A percentile compares a stretch with the other conserved stretches of the same genome.
Evolutionary conservation across 1,140 invertebrate genomes (phyloP).

Genomic region (Aphaenogaster rudis): DNA sequence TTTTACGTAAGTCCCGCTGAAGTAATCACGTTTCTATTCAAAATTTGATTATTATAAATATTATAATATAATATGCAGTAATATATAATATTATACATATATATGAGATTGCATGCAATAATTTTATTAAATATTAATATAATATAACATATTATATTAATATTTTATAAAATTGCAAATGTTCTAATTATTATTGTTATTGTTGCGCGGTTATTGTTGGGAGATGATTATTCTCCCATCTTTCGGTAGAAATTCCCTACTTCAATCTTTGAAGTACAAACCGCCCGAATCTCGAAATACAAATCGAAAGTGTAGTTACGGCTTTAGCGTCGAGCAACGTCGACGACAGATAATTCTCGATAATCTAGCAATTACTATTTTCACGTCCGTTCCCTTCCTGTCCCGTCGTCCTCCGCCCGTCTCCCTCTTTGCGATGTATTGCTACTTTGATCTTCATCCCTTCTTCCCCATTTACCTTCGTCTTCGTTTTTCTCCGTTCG

Average conservation of each 20-base stretch:
- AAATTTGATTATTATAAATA: background rate
- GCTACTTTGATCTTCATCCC: conserved; percentile 19
- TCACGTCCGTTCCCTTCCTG: conserved; percentile 5
- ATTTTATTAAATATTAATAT: conserved; percentile 6
- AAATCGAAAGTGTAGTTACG: background rate
- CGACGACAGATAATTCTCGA: conserved; percentile 30
- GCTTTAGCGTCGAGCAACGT: background rate
- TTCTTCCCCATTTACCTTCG: background rate
- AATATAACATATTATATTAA: background rate
- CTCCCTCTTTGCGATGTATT: conserved; percentile 22
- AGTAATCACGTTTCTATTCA: background rate
- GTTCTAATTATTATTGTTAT: background rate
- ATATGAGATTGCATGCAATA: background rate
- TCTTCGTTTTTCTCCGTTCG: conserved; percentile 39
- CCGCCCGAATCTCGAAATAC: background rate
- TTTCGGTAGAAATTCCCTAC: background rate
- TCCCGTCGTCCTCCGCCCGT: background rate
- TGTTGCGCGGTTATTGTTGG: too few relatives aligned
- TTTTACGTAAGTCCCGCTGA: background rate
- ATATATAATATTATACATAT: background rate
- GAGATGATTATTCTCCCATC: background rate
- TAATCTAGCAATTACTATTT: conserved; percentile 34
- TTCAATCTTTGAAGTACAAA: background rate
- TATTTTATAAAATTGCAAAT: background rate
- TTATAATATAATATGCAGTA: background rate